A percentile compares a stretch with the other conserved stretches of the same genome.
phyloP scores from a whole-genome alignment of 2,113 vertebrate genomes.

The Tor tambroides region DNA sequence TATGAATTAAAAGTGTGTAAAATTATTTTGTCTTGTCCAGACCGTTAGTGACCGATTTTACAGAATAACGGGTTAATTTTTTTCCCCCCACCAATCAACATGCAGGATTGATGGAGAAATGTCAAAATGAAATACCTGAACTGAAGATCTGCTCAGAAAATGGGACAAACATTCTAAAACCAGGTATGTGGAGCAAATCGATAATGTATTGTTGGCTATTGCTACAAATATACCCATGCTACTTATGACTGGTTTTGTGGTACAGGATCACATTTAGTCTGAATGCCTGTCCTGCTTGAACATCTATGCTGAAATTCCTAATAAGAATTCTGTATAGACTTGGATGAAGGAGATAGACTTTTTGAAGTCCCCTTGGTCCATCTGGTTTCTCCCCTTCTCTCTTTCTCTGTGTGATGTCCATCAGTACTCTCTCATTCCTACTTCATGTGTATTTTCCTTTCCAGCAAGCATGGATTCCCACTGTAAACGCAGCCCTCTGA shows the following conservation, averaged over 20 bases:
- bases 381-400: conserved; percentile 8
- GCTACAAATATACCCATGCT: no score
- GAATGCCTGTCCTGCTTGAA: not conserved
- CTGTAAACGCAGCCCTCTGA: conserved; percentile 54
- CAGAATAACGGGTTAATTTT: not conserved
- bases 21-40: not conserved
- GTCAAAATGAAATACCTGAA: not conserved
- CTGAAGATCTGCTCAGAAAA: not conserved
- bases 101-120: not conserved
- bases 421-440: conserved; percentile 13
- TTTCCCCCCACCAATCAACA: not conserved
- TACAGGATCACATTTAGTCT: not conserved
- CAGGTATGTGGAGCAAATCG: not conserved
- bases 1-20: not conserved
- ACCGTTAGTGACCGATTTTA: not conserved
- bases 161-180: not conserved
- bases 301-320: not conserved
- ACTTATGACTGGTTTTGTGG: no score
- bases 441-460: conserved; percentile 78
- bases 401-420: conserved; percentile 2
- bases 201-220: no score
- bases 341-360: conserved; percentile 11
- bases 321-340: not conserved
- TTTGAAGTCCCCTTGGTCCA: not conserved
- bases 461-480: conserved; percentile 62